Base-by-base conservation (phyloP, 2,888 invertebrate species). In the Leucoma salicis region DNA sequence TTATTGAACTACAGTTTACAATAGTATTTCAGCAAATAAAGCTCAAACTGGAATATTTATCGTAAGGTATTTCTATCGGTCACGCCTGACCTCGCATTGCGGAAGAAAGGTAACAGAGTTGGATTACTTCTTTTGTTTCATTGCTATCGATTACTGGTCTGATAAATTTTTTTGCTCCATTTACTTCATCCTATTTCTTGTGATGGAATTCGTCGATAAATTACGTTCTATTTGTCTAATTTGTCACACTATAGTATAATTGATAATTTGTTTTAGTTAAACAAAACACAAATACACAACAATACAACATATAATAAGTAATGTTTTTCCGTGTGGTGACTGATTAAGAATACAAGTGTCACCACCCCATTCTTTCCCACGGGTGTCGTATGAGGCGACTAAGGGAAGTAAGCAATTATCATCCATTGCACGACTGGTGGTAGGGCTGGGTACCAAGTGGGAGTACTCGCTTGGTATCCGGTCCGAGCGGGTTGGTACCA, bases 81-180 rank as follows among this genome's bases (percentile, higher is more conserved):
- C 84, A 84, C 82, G 82, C 66, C 60, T 75, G 85, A 82, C 84
- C 87, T 86, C 82, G 78, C 58, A 53, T 77, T 76, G 70, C 82
- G 84, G 86, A 87, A 87, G 87, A 85, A 83, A 83, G 72, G 78
- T 78, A 76, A 67, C 73, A 65, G 69, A 73, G 42, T 63, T 56
- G 51, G 51, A 75, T 80, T 77, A 79, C 72, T 76, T 73, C 74
- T 82, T 78, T 79, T 82, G 79, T 81, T 81, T 80, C 70, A 75
- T 67, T 70, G 63, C 66, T 61, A 66, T 66, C 58, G 70, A 69
- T 69, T 68, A 67, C 42, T 61, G 53, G 63, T 54, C 62, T 50
- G 66, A 65, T 68, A 67, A 63, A 63, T 63, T 74, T 29, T 79
- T 75, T 79, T 76, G 67, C 66, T 72, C 62, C 46, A 69, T 57